These are phyloP conservation scores for Anniella stebbinsi DNA, from an alignment of 2,797 vertebrate genomes.

Conservation along the genomic window DNA sequence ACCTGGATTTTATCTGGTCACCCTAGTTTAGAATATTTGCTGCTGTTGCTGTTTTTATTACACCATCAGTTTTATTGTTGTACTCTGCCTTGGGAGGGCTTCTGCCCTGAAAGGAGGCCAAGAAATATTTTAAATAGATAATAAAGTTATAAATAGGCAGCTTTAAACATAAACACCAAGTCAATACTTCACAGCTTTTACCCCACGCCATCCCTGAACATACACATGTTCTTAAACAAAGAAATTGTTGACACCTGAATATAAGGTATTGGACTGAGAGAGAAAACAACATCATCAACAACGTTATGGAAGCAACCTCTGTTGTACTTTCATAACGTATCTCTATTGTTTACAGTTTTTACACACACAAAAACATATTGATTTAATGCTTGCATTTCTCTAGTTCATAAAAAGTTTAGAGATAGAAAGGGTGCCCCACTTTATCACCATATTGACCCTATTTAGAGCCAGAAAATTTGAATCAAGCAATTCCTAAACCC, in stretches of 20 bases:
- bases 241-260: background rate
- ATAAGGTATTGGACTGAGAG: background rate
- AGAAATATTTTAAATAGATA: background rate
- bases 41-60: too few species aligned
- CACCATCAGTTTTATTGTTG: too few species aligned
- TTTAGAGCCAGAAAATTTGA: background rate
- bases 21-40: too few species aligned
- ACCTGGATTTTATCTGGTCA: too few species aligned
- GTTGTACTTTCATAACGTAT: background rate
- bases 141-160: background rate
- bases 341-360: background rate
- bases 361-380: background rate
- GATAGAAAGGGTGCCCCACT: background rate
- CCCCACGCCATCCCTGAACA: background rate
- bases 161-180: background rate
- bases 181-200: background rate
- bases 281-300: background rate
- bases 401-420: background rate
- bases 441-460: background rate
- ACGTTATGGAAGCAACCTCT: too few species aligned
- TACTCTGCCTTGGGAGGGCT: background rate
- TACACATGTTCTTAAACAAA: background rate
- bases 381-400: background rate
- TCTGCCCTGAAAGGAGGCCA: background rate
- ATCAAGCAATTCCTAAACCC: background rate